phyloP scores from a whole-genome alignment of 2,113 vertebrate species.

The Ancistrus triradiatus region DNA sequence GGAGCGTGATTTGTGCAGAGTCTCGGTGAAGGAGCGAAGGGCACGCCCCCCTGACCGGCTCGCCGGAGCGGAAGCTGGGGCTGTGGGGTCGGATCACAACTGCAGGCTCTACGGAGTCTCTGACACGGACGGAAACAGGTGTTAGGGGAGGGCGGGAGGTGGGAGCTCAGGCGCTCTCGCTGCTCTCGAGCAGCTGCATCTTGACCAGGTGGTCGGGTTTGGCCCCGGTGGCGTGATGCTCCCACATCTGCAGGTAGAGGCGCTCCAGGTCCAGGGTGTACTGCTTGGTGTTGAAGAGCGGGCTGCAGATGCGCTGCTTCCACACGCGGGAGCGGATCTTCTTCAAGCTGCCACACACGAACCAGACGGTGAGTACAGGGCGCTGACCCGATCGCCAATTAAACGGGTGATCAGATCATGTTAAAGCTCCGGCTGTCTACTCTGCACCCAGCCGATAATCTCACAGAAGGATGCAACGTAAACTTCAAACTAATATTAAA shows the following conservation, averaged over 20 bases:
- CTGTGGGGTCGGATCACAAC: constrained; percentile 27
- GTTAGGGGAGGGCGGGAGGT: neutral
- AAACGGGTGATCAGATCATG: too few species aligned
- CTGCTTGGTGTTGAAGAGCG: constrained; percentile 97
- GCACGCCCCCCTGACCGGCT: constrained; percentile 51
- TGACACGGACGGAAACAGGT: constrained; percentile 27
- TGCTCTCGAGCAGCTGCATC: constrained; percentile 73
- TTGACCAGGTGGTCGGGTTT: constrained; percentile 92
- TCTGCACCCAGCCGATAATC: too few species aligned
- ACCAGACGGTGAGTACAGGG: too few species aligned
- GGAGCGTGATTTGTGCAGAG: constrained; percentile 35
- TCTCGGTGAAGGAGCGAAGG: constrained; percentile 35
- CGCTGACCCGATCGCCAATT: too few species aligned
- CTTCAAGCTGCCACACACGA: constrained; percentile 76
- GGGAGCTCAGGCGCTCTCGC: constrained; percentile 79
- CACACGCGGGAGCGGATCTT: constrained; percentile 92
- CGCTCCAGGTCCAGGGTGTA: constrained; percentile 92
- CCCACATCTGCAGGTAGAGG: constrained; percentile 97
- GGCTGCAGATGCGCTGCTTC: constrained; percentile 96
- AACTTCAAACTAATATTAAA: too few species aligned
- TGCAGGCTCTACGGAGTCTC: constrained; percentile 62
- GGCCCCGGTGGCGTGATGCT: constrained; percentile 81
- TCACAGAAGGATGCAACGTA: too few species aligned
- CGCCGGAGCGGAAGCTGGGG: constrained; percentile 38
- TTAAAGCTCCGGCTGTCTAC: too few species aligned